Evolutionary conservation across 2,888 invertebrate species (phyloP), one percentile per base, ranked within the genome.

Genomic region (Sympetrum striolatum): DNA sequence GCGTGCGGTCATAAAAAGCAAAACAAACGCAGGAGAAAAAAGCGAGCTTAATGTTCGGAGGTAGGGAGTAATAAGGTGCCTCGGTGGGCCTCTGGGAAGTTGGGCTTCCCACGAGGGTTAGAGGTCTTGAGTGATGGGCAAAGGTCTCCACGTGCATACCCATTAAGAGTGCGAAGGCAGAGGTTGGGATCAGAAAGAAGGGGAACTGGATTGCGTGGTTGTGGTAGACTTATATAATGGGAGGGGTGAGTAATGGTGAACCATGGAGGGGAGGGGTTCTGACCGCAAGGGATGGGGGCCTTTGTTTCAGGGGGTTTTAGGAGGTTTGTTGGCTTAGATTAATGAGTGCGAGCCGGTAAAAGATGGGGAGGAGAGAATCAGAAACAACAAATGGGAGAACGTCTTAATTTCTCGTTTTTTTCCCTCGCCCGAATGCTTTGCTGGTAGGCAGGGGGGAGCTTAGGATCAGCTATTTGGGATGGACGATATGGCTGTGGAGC

Each of bases 381-480:
- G 86, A 64, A 86, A 86, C 86, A 86, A 86, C 86, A 86, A 86
- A 86, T 86, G 86, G 86, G 86, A 35, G 60, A 86, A 64, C 86
- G 86, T 86, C 86, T 86, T 86, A 86, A 86, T 86, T 86, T 64
- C 37, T 35, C 86, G 60, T 86, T 86, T 86, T 86, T 86, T 82
- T 35, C 58, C 64, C 82, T 2, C 53, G 31, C 82, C 25, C 25
- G 14, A 31, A 73, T 14, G 73, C 25, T 4, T 22, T 5, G n/a
- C 48, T 48, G 48, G 48, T 48, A 48, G 12, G 39, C 44, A 44
- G 10, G 53, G 53, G 44, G 10, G 10, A 44, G 44, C 44, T 44
- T 44, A 8, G 6, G 4, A 10, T 44, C 44, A 6, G 10, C 10
- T 44, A 10, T 44, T 44, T 44, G 18, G 53, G 53, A 53, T 53